Evolutionary conservation across 2,797 vertebrate genomes (phyloP).

Genomic region (Molossus alvarezi): DNA sequence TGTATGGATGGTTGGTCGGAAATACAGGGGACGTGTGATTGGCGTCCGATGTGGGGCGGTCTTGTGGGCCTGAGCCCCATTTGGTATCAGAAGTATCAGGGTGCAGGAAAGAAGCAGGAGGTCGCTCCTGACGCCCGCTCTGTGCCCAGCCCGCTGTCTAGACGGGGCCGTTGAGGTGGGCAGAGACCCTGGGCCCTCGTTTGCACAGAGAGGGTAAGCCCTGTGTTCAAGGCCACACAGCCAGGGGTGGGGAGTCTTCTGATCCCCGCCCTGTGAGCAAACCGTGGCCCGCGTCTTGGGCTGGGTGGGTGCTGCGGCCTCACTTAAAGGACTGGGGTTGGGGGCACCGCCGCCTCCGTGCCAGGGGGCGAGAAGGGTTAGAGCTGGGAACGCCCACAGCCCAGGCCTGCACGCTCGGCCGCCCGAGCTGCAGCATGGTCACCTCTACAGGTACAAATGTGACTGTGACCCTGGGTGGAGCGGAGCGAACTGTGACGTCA

Average conservation of each 20-base stretch:
- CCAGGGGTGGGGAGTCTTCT: accelerated
- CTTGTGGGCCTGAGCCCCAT: accelerated
- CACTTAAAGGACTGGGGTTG: accelerated
- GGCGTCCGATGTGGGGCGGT: accelerated
- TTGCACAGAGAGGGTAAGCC: background rate
- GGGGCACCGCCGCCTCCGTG: accelerated
- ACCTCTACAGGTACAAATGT: constrained; percentile 92
- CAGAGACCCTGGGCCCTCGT: accelerated
- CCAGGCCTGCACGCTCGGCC: accelerated
- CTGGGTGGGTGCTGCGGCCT: accelerated
- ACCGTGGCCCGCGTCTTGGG: accelerated
- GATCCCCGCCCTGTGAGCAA: background rate
- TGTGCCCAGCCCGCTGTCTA: accelerated
- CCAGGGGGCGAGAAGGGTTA: accelerated
- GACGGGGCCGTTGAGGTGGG: accelerated
- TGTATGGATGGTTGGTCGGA: background rate
- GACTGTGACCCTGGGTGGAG: constrained; percentile 97
- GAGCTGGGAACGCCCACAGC: background rate
- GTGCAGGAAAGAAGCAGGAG: accelerated
- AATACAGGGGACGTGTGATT: background rate
- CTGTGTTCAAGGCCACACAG: too few relatives aligned
- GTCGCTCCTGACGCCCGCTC: accelerated
- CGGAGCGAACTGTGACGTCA: constrained; percentile 96
- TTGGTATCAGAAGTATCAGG: background rate
- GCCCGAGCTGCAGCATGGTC: background rate